Conservation (phyloP, 2,113 vertebrate species). For the Halichoeres trimaculatus region DNA sequence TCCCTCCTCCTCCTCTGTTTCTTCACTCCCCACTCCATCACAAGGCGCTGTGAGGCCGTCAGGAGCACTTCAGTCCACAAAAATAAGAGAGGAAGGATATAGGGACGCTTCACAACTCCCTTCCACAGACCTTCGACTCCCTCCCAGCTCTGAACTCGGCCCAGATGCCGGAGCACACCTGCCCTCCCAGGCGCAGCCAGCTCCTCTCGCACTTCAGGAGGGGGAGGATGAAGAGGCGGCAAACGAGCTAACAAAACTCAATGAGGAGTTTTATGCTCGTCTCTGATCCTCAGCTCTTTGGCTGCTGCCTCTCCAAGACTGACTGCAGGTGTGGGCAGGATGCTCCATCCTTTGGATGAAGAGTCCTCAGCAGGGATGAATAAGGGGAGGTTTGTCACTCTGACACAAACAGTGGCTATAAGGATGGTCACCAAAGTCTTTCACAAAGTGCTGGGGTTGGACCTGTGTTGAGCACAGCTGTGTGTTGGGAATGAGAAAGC, state of each 20-base stretch:
- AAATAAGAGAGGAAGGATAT: slow-evolving; percentile 73
- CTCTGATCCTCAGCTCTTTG: slow-evolving; percentile 82
- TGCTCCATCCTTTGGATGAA: slow-evolving; percentile 25
- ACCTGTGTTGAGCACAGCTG: slow-evolving; percentile 79
- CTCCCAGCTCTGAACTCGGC: slow-evolving; percentile 42
- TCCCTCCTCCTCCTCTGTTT: slow-evolving; percentile 32
- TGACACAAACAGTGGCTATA: slow-evolving; percentile 27
- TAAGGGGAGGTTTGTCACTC: slow-evolving; percentile 20
- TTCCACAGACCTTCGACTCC: slow-evolving; percentile 61
- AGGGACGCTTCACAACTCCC: slow-evolving; percentile 76
- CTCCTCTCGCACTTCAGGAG: slow-evolving; percentile 67
- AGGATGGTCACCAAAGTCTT: slow-evolving; percentile 7
- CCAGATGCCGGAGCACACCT: slow-evolving; percentile 41
- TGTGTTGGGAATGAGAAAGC: slow-evolving; percentile 40
- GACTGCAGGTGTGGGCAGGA: slow-evolving; percentile 27
- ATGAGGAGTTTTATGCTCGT: slow-evolving; percentile 85
- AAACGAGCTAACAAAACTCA: slow-evolving; percentile 90
- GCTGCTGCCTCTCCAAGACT: slow-evolving; percentile 41
- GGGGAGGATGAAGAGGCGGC: slow-evolving; percentile 81
- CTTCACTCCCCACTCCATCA: slow-evolving; percentile 38
- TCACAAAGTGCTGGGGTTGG: slow-evolving; percentile 15
- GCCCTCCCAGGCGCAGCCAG: slow-evolving; percentile 53
- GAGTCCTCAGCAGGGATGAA: slow-evolving; percentile 21
- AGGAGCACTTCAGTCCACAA: slow-evolving; percentile 30
- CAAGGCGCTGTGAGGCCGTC: slow-evolving; percentile 41